phyloP scores from a whole-genome alignment of 1,140 invertebrate species.

The Aleiodes sp. region DNA sequence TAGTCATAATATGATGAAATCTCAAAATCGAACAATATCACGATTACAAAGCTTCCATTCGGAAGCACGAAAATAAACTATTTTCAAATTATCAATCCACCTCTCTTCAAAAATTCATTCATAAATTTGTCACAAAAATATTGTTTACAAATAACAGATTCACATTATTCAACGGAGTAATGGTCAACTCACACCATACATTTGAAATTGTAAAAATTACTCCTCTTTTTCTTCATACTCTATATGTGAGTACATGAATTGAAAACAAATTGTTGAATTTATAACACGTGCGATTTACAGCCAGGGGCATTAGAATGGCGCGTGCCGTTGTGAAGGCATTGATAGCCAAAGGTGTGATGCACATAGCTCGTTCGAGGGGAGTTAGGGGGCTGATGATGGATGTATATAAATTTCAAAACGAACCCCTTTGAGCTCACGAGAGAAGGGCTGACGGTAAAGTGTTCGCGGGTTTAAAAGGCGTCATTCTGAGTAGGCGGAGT shows the following conservation, averaged over 20 bases:
- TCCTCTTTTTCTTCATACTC: not conserved
- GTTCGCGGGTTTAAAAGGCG: conserved; percentile 35
- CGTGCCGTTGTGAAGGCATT: conserved; percentile 45
- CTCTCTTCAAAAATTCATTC: too few relatives aligned
- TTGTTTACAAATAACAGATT: too few relatives aligned
- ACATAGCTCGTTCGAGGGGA: not conserved
- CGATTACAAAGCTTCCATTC: too few relatives aligned
- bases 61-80: too few relatives aligned
- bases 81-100: too few relatives aligned
- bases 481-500: conserved; percentile 32
- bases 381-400: conserved; percentile 53
- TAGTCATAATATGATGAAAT: too few relatives aligned
- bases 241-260: not conserved
- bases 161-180: too few relatives aligned
- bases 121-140: too few relatives aligned
- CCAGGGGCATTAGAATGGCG: conserved; percentile 52
- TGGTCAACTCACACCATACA: too few relatives aligned
- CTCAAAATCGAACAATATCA: too few relatives aligned
- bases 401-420: conserved; percentile 55
- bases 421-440: conserved; percentile 45
- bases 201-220: not conserved
- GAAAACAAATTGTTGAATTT: conserved; percentile 53
- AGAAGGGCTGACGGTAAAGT: conserved; percentile 31
- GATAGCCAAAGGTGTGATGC: conserved; percentile 35
- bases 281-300: conserved; percentile 47